Evolutionary conservation across 2,113 vertebrate species (phyloP).

Genomic region (Antigone vipio): DNA sequence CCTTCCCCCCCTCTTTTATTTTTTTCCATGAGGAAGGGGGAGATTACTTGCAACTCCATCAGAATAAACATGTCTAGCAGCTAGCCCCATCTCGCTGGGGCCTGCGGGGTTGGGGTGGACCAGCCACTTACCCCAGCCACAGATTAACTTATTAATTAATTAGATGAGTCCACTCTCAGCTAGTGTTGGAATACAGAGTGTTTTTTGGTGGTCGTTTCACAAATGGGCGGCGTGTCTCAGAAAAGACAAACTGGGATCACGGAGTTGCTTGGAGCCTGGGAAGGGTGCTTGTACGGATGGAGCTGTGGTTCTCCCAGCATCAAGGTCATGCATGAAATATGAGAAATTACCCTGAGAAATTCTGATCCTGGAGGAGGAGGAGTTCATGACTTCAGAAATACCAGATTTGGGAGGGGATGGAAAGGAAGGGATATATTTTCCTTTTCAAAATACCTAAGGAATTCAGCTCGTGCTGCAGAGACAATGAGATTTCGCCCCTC

Average conservation of each 20-base stretch:
- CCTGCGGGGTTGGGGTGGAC: not conserved
- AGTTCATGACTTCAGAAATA: constrained; percentile 68
- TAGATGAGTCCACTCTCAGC: not conserved
- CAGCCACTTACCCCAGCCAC: not conserved
- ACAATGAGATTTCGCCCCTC: not conserved
- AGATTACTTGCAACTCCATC: not conserved
- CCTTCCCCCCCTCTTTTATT: rapidly evolving
- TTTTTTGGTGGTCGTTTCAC: rapidly evolving
- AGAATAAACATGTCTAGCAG: not conserved
- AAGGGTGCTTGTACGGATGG: not conserved
- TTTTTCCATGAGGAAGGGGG: not conserved
- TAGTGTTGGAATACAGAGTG: not conserved
- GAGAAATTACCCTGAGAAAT: constrained; percentile 58
- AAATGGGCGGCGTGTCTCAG: not conserved
- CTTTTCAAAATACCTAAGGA: constrained; percentile 57
- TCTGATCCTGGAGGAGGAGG: constrained; percentile 49
- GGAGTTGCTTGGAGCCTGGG: not conserved
- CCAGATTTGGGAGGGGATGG: constrained; percentile 60
- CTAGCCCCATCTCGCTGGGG: not conserved
- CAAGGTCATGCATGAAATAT: constrained; percentile 56
- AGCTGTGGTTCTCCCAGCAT: not conserved
- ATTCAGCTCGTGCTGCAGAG: not conserved
- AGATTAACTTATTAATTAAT: not conserved
- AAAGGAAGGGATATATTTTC: constrained; percentile 37
- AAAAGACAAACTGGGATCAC: not conserved